These are phyloP conservation scores for Dorcus parallelipipedus DNA, from an alignment of 2,888 invertebrate species.

Conservation along the genomic window DNA sequence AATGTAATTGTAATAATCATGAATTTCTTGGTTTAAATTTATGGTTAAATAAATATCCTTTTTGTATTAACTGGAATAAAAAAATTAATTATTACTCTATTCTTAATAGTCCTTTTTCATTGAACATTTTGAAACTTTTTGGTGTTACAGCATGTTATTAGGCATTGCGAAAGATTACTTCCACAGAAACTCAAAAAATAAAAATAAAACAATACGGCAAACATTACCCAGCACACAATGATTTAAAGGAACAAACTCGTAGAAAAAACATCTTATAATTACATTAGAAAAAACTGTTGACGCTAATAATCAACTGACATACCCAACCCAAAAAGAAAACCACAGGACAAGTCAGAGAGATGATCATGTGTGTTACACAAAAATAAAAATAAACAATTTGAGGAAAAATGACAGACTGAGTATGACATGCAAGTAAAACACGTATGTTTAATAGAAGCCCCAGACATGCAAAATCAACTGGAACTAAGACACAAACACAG, in stretches of 20 bases:
- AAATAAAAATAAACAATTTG: background rate
- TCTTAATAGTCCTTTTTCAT: too few species aligned
- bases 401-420: constrained; percentile 9
- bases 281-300: constrained; percentile 23
- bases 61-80: too few species aligned
- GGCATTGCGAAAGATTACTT: constrained; percentile 9
- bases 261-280: constrained; percentile 19
- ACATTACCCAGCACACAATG: constrained; percentile 7
- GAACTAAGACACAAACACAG: constrained; percentile 39
- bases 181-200: background rate
- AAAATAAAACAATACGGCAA: constrained; percentile 8
- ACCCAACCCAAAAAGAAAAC: constrained; percentile 48
- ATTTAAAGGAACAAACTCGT: constrained; percentile 23
- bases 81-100: too few species aligned
- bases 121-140: background rate
- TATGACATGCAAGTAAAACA: constrained; percentile 38
- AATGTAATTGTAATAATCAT: too few species aligned
- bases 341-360: background rate
- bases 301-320: constrained; percentile 22
- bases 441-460: constrained; percentile 37
- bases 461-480: constrained; percentile 39
- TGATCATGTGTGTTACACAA: background rate
- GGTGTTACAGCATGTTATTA: background rate
- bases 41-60: too few species aligned
- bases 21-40: too few species aligned